Percentiles rank a stretch among this genome's conserved stretches.
phyloP scores from a whole-genome alignment of 1,140 invertebrate genomes.

The Lucilia sericata region DNA sequence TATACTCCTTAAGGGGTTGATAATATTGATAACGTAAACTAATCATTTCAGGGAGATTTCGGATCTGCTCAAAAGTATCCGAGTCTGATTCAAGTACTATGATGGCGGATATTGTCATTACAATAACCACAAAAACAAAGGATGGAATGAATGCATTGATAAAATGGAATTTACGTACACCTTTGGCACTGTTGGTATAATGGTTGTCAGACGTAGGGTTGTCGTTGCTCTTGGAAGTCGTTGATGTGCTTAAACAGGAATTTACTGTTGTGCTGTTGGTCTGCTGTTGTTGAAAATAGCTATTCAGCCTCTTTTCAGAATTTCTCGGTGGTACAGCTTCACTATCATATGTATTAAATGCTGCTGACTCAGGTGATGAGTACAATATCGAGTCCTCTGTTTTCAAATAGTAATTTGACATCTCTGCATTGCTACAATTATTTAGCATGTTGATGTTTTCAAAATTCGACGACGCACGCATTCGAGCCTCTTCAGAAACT shows the following conservation, averaged over 20 bases:
- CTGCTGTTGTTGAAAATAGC: conserved; percentile 62
- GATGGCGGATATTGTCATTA: conserved; percentile 72
- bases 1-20: conserved; percentile 83
- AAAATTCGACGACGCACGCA: conserved; percentile 51
- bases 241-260: conserved; percentile 41
- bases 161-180: conserved; percentile 71
- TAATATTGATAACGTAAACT: conserved; percentile 84
- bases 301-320: conserved; percentile 60
- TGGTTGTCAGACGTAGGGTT: conserved; percentile 49
- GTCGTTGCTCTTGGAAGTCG: conserved; percentile 46
- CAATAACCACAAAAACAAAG: conserved; percentile 76
- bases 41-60: conserved; percentile 83
- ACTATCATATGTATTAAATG: conserved; percentile 66
- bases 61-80: conserved; percentile 75
- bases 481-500: conserved; percentile 72
- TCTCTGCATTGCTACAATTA: conserved; percentile 41
- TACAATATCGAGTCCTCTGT: conserved; percentile 83
- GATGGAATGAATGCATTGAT: conserved; percentile 80
- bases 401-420: conserved; percentile 72
- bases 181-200: conserved; percentile 54
- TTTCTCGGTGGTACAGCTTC: conserved; percentile 57
- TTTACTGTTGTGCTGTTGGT: conserved; percentile 51
- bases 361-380: conserved; percentile 70
- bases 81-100: conserved; percentile 82
- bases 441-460: conserved; percentile 48